Conservation (phyloP, 2,797 vertebrate genomes). For the Micropoecilia bifurca region DNA sequence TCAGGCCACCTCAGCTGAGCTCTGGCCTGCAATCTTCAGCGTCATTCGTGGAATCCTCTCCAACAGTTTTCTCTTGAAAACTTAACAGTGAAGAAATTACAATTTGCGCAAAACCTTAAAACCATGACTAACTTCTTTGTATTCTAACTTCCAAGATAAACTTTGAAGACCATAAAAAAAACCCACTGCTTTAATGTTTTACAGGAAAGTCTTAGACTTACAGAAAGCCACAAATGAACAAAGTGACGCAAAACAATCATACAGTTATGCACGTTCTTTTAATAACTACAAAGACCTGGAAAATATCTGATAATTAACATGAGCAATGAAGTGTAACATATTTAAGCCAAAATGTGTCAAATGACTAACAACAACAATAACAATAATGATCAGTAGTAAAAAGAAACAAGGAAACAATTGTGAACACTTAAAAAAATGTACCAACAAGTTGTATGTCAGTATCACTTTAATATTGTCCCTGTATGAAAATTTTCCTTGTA, state of each 20-base stretch:
- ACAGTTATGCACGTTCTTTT: background rate
- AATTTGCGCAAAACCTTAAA: background rate
- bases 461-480: background rate
- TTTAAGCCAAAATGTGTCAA: background rate
- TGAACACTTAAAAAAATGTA: background rate
- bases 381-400: background rate
- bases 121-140: background rate
- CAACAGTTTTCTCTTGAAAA: slow-evolving; percentile 9
- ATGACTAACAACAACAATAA: background rate
- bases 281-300: background rate
- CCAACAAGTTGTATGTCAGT: background rate
- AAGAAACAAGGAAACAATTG: background rate
- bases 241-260: background rate
- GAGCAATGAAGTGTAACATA: background rate
- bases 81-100: background rate
- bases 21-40: slow-evolving; percentile 40
- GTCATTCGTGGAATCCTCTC: slow-evolving; percentile 29
- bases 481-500: background rate
- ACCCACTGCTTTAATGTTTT: background rate
- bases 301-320: background rate
- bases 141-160: background rate
- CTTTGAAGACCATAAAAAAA: slow-evolving; percentile 1
- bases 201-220: background rate
- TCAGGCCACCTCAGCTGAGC: slow-evolving; percentile 64
- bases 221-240: background rate